Conservation (phyloP, 2,797 vertebrate species). For the Sebastes jordani region DNA sequence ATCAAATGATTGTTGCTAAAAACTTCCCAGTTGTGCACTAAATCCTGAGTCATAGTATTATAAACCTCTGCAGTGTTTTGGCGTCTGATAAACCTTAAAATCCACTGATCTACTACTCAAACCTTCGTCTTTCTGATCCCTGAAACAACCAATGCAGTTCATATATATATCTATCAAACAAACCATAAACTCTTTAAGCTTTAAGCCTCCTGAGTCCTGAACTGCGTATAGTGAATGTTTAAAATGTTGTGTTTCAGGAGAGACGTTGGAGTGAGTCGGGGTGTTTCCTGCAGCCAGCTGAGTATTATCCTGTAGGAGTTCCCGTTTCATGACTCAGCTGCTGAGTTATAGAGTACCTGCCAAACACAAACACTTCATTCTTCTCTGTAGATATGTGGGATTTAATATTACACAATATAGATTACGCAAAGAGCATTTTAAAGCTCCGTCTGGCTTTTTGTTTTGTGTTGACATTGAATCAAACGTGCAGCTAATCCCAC, state of each 20-base stretch:
- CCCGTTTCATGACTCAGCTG: slow-evolving; percentile 38
- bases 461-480: neutral
- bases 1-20: neutral
- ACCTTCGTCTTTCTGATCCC: neutral
- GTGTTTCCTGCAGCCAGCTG: slow-evolving; percentile 7
- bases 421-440: neutral
- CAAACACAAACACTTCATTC: neutral
- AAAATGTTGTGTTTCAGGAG: neutral
- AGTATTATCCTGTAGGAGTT: slow-evolving; percentile 23
- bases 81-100: neutral
- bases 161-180: neutral
- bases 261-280: neutral
- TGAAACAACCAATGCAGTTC: neutral
- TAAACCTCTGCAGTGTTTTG: too few relatives aligned
- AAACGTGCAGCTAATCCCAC: neutral
- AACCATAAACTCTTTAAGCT: neutral
- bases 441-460: neutral
- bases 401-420: neutral
- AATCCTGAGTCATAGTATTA: neutral
- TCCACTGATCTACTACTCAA: neutral
- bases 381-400: neutral
- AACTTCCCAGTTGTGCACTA: too few relatives aligned
- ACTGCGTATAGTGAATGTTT: neutral
- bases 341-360: slow-evolving; percentile 35
- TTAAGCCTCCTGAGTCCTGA: neutral